These are phyloP conservation scores for Pinctada fucata DNA, from an alignment of 2,888 invertebrate genomes.

Conservation along the genomic window DNA sequence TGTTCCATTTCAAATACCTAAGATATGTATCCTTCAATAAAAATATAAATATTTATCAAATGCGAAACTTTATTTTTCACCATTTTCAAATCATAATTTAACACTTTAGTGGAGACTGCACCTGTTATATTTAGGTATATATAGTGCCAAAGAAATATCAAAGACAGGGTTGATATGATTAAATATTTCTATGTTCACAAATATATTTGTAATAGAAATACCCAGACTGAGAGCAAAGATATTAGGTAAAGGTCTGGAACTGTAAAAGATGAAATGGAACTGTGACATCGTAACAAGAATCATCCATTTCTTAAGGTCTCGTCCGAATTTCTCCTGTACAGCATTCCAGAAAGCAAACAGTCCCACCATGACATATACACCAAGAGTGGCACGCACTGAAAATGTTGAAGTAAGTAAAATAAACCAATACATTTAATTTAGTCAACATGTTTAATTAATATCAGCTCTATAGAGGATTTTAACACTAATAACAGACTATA, in stretches of 20 bases:
- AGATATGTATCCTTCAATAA: too few species aligned
- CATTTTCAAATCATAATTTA: too few species aligned
- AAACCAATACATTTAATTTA: not conserved
- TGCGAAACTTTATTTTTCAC: too few species aligned
- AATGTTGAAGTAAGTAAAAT: too few species aligned
- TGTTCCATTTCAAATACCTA: too few species aligned
- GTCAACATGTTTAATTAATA: slow-evolving; percentile 27
- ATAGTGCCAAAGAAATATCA: too few species aligned
- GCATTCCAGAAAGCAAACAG: slow-evolving; percentile 86
- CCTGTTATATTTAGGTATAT: too few species aligned
- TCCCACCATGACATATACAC: slow-evolving; percentile 85
- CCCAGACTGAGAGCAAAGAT: slow-evolving; percentile 94
- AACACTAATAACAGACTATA: not conserved
- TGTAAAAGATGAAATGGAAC: slow-evolving; percentile 98
- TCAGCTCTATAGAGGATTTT: too few species aligned
- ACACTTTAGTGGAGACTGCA: too few species aligned
- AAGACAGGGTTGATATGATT: too few species aligned
- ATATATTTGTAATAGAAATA: slow-evolving; percentile 77
- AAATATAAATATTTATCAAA: too few species aligned
- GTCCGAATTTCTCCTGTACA: slow-evolving; percentile 87
- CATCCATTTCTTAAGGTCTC: slow-evolving; percentile 81
- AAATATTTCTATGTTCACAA: too few species aligned
- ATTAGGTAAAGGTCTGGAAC: slow-evolving; percentile 95
- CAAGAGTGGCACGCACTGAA: slow-evolving; percentile 89
- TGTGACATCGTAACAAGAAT: slow-evolving; percentile 88